A percentile compares a stretch with the other conserved stretches of the same genome.
Evolutionary conservation across 2,113 vertebrate species (phyloP).

Genomic region (Dasyprocta punctata): DNA sequence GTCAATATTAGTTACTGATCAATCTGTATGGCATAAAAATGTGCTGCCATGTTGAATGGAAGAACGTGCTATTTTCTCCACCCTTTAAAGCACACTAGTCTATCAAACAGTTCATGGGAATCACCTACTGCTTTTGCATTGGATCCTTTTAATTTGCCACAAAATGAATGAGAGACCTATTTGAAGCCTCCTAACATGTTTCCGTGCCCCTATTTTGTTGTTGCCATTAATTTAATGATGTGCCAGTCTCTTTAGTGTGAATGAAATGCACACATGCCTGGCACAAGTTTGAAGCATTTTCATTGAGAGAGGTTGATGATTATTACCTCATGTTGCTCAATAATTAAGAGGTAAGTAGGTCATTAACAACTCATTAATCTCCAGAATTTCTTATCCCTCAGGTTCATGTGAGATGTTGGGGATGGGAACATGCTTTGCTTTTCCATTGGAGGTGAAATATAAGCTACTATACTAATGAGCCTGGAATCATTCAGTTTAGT

Average conservation of each 20-base stretch:
- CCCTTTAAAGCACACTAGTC: background rate
- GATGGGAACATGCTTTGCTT: background rate
- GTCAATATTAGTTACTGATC: constrained; percentile 45
- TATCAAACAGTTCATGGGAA: background rate
- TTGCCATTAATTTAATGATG: background rate
- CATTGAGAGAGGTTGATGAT: constrained; percentile 40
- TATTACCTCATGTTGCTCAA: constrained; percentile 58
- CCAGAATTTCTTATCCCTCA: constrained; percentile 48
- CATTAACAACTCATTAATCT: constrained; percentile 77
- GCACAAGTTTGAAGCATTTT: constrained; percentile 47
- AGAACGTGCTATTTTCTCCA: background rate
- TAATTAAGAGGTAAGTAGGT: constrained; percentile 68
- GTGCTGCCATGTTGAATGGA: background rate
- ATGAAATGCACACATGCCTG: background rate
- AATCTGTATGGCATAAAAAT: background rate
- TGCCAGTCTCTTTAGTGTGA: background rate
- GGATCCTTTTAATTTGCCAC: background rate
- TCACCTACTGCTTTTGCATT: background rate
- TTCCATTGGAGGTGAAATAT: constrained; percentile 36
- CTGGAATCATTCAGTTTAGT: background rate
- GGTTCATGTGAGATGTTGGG: constrained; percentile 17
- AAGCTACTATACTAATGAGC: background rate
- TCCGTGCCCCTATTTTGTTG: background rate
- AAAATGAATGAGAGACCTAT: background rate
- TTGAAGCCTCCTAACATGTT: background rate